phyloP scores from a whole-genome alignment of 1,140 invertebrate genomes.

The Megathymus violae region DNA sequence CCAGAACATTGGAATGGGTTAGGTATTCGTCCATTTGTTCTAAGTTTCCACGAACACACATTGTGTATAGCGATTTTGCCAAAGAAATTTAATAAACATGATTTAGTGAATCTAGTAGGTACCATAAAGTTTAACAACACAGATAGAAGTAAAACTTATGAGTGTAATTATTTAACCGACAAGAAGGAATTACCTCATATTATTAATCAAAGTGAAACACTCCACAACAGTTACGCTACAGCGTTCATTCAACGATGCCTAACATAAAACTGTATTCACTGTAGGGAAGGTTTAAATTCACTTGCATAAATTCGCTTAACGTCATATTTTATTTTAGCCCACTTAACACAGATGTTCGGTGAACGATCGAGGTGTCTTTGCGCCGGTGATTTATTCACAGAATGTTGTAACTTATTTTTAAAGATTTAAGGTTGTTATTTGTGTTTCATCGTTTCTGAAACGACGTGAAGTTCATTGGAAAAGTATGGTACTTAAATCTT shows the following conservation, averaged over 20 bases:
- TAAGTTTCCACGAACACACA: not conserved
- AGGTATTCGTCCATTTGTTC: not conserved
- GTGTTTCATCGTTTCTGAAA: not conserved
- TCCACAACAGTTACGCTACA: constrained; percentile 22
- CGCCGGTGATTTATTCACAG: not conserved
- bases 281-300: not conserved
- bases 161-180: too few relatives aligned
- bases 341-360: constrained; percentile 30
- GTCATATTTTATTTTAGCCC: constrained; percentile 33
- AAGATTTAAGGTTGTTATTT: not conserved
- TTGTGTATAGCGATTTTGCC: too few relatives aligned
- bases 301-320: constrained; percentile 1
- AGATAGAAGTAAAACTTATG: too few relatives aligned
- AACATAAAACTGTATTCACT: constrained; percentile 6
- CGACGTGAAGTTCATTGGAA: not conserved
- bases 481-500: constrained; percentile 24
- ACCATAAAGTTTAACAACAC: too few relatives aligned
- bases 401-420: constrained; percentile 1
- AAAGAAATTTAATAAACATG: too few relatives aligned
- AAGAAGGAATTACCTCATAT: constrained; percentile 27
- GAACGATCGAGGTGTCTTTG: not conserved
- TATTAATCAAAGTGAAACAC: constrained; percentile 15
- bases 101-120: too few relatives aligned
- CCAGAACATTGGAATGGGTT: not conserved
- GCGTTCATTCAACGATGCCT: not conserved